These are phyloP conservation scores for Peromyscus californicus DNA, from an alignment of 2,113 vertebrate genomes.

Conservation along the genomic window DNA sequence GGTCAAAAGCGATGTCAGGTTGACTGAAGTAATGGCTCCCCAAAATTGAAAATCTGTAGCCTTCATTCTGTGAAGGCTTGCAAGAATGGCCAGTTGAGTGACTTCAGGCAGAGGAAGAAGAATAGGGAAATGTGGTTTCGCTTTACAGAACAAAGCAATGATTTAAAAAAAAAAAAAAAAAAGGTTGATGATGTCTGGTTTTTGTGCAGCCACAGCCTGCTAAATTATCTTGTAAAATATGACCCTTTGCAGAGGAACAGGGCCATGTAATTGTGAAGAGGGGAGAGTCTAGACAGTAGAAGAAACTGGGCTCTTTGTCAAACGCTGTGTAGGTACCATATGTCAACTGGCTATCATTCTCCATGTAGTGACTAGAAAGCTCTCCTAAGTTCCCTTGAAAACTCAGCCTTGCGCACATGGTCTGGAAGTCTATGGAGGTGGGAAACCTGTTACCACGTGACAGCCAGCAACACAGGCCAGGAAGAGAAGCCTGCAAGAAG, in stretches of 20 bases:
- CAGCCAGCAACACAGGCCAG: neutral
- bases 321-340: neutral
- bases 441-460: neutral
- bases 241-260: neutral
- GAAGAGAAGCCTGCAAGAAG: neutral
- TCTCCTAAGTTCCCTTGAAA: neutral
- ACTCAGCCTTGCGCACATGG: neutral
- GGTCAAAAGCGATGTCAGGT: neutral
- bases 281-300: neutral
- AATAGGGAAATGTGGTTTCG: neutral
- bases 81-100: neutral
- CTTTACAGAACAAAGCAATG: neutral
- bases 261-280: neutral
- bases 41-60: neutral
- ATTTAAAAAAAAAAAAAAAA: neutral
- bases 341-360: neutral
- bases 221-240: neutral
- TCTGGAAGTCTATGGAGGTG: neutral
- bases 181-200: neutral
- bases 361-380: neutral
- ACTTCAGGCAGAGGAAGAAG: neutral
- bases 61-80: slow-evolving; percentile 15
- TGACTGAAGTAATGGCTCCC: neutral
- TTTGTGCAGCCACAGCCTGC: neutral
- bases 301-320: neutral